Base-by-base conservation (phyloP, 2,888 invertebrate species). In the Stenoptilia bipunctidactyla region DNA sequence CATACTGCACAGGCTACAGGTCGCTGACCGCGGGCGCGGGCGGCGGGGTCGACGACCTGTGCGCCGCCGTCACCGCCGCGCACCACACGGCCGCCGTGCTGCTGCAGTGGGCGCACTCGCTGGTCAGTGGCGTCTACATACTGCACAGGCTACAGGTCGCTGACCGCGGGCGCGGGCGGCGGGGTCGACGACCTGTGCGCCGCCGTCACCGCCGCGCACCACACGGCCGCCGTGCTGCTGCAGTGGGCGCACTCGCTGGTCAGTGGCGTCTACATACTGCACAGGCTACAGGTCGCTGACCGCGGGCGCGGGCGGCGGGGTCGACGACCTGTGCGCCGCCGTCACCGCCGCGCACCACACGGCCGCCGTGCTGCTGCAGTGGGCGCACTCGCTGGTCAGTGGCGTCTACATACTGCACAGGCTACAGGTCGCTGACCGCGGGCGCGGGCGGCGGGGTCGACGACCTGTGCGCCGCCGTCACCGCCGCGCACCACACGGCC, bases 131-230 rank as follows among this genome's bases (percentile, higher is more conserved):
- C n/a, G n/a, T n/a, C n/a, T n/a, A n/a, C n/a, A n/a, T n/a, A n/a
- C n/a, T n/a, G n/a, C n/a, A n/a, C n/a, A n/a, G n/a, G n/a, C n/a
- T n/a, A n/a, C n/a, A 57, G 52, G 1, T 45, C 56, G 0, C 53
- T 79, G 13, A 75, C 9, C 49, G 55, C 0, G 52, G 64, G 0
- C 13, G 34, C 4, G 4, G 56, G 53, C 5, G 56, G 60, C 0
- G 49, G 86, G 90, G 54, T 85, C 89, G 56, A 86, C 89, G 48
- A 96, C 89, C 73, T 85, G 89, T 53, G 87, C 1, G 73, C 83
- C 0, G 71, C 77, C 40, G 56, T 84, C 38, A 85, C 85, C 49
- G 69, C 77, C 0, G 77, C 79, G 0, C 82, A 85, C 40, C 68
- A 84, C 47, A 73, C 77, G 0, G 54, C 72, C 10, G 65, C 64